These are phyloP conservation scores for Oplegnathus fasciatus DNA, from an alignment of 2,113 vertebrate species.

Conservation along the genomic window DNA sequence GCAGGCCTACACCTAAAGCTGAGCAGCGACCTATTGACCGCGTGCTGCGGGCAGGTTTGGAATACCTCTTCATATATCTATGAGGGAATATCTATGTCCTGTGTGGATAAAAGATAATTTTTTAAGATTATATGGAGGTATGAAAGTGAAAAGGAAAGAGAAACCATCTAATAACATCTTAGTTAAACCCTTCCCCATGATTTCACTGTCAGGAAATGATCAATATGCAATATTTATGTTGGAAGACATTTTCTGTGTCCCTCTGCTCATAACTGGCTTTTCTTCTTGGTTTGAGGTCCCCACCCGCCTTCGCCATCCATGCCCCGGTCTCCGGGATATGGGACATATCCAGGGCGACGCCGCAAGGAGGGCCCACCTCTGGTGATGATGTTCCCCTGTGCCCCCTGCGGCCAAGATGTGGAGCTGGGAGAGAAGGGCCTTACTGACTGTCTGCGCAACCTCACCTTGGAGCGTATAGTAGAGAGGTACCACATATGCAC, in stretches of 20 bases:
- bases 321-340: conserved; percentile 82
- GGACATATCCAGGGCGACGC: conserved; percentile 91
- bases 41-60: conserved; percentile 90
- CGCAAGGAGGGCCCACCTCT: conserved; percentile 87
- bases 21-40: conserved; percentile 91
- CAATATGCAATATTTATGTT: neutral
- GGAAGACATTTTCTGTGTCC: neutral
- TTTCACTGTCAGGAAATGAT: neutral
- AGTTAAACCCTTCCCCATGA: neutral
- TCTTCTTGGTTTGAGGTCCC: conserved; percentile 54
- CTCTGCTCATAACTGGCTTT: conserved; percentile 8
- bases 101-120: neutral
- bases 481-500: conserved; percentile 85
- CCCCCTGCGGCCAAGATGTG: conserved; percentile 90
- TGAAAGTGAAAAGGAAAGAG: neutral
- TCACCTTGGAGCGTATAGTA: conserved; percentile 95
- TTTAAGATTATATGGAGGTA: neutral
- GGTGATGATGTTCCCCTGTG: conserved; percentile 91
- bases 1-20: conserved; percentile 88
- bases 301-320: conserved; percentile 66
- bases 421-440: conserved; percentile 95
- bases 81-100: neutral
- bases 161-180: neutral
- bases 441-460: conserved; percentile 93
- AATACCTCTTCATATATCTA: neutral